phyloP scores from a whole-genome alignment of 2,888 invertebrate genomes.

The Muschampia plurimacula region DNA sequence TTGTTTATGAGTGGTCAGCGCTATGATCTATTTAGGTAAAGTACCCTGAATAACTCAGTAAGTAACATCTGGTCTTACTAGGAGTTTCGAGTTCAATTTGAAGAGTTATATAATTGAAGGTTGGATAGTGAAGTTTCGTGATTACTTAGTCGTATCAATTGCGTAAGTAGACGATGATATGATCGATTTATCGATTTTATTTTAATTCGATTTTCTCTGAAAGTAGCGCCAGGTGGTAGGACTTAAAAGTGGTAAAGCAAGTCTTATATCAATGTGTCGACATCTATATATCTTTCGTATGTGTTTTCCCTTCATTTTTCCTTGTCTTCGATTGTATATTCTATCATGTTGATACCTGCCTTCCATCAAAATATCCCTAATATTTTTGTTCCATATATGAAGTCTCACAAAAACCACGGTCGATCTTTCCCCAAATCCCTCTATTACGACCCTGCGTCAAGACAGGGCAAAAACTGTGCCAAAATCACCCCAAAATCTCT shows the following conservation, averaged over 20 bases:
- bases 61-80: not conserved
- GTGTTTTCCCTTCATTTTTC: too few relatives aligned
- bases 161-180: too few relatives aligned
- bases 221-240: too few relatives aligned
- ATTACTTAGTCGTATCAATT: too few relatives aligned
- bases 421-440: constrained; percentile 39
- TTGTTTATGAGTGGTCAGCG: constrained; percentile 37
- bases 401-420: constrained; percentile 27
- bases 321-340: too few relatives aligned
- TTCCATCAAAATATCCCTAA: not conserved
- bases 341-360: not conserved
- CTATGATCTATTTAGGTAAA: constrained; percentile 21
- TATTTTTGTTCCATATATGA: not conserved
- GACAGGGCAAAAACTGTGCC: constrained; percentile 44
- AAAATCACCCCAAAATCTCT: constrained; percentile 41
- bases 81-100: not conserved
- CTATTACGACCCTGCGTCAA: constrained; percentile 40
- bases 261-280: too few relatives aligned
- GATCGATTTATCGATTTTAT: too few relatives aligned
- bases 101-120: too few relatives aligned
- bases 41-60: constrained; percentile 9
- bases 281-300: too few relatives aligned
- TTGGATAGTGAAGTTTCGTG: too few relatives aligned
- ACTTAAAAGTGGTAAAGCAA: too few relatives aligned
- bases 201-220: too few relatives aligned